These are phyloP conservation scores for Parazoanthus darwini DNA, from an alignment of 92 coral and sea anemone genomes.

Conservation along the genomic window DNA sequence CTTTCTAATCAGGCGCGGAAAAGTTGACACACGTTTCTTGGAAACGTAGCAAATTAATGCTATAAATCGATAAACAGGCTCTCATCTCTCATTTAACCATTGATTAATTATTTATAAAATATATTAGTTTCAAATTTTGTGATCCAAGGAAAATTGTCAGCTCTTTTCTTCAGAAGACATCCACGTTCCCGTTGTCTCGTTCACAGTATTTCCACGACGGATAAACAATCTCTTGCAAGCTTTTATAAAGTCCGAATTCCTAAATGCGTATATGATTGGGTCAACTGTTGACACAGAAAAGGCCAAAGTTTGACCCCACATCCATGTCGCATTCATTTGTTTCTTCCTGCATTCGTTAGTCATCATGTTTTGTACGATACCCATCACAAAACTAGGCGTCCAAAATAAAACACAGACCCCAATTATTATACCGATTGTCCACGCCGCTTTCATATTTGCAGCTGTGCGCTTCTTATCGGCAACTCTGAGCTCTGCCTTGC, in stretches of 20 bases:
- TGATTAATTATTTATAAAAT: no score
- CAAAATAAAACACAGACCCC: constrained; percentile 33
- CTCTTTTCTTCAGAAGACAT: neutral
- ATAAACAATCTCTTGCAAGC: constrained; percentile 33
- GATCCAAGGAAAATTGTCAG: neutral
- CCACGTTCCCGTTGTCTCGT: neutral
- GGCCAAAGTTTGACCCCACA: constrained; percentile 38
- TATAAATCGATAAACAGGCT: no score
- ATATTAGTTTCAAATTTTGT: no score
- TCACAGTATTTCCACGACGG: neutral
- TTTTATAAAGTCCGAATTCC: constrained; percentile 15
- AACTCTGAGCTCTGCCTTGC: neutral
- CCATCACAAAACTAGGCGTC: constrained; percentile 43
- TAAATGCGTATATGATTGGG: constrained; percentile 38
- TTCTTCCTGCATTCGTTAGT: constrained; percentile 23
- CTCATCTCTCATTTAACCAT: no score
- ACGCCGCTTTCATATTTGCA: constrained; percentile 34
- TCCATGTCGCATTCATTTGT: constrained; percentile 39
- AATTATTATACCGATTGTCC: constrained; percentile 41
- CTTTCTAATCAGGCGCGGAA: no score
- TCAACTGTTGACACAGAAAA: constrained; percentile 31
- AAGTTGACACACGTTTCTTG: no score
- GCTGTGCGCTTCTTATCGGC: constrained; percentile 28
- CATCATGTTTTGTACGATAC: constrained; percentile 45
- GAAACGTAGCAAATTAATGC: no score